Percentiles rank a stretch among this genome's conserved stretches.
Evolutionary conservation across 2,113 vertebrate genomes (phyloP).

Genomic region (Cathartes aura): DNA sequence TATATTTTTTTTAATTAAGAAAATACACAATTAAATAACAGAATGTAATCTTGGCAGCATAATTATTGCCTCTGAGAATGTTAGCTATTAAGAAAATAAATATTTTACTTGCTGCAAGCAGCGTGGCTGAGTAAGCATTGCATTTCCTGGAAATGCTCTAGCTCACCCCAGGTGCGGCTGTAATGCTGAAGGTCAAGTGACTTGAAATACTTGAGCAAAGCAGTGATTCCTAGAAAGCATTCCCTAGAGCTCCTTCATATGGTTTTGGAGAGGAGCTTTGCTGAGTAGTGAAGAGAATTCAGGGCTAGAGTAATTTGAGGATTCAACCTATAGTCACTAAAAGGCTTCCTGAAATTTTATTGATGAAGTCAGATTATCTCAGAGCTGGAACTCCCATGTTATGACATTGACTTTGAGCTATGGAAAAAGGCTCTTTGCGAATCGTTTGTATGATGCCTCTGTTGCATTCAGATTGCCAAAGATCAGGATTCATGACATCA

Average conservation of each 20-base stretch:
- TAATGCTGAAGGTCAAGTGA: background rate
- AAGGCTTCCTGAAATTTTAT: background rate
- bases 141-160: background rate
- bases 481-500: background rate
- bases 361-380: background rate
- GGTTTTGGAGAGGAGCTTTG: background rate
- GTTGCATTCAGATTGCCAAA: background rate
- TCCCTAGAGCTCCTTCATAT: background rate
- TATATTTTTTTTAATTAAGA: background rate
- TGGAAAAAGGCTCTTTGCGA: background rate
- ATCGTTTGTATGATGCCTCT: accelerated
- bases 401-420: too few relatives aligned
- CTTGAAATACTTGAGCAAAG: background rate
- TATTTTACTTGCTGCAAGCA: background rate
- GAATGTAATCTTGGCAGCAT: background rate
- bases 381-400: background rate
- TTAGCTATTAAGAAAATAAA: background rate
- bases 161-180: background rate
- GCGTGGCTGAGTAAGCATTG: background rate
- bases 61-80: background rate
- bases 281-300: background rate
- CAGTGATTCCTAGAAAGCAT: background rate
- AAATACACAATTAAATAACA: background rate
- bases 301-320: background rate
- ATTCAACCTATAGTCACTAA: background rate